phyloP scores from a whole-genome alignment of 2,888 invertebrate genomes.

The Ornithoptera priamus region DNA sequence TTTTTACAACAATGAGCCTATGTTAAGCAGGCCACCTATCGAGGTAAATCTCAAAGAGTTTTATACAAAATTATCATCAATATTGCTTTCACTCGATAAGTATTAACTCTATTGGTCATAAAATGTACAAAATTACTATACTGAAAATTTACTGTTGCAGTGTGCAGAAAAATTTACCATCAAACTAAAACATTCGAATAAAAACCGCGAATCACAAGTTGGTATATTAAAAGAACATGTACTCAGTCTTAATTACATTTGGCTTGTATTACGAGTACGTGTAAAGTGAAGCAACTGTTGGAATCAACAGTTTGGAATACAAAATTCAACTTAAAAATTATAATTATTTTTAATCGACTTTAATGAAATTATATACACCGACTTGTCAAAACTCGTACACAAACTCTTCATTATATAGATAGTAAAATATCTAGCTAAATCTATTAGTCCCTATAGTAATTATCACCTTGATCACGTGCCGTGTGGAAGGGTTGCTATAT shows the following conservation, averaged over 20 bases:
- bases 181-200: background rate
- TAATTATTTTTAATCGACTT: constrained; percentile 16
- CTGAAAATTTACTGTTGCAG: constrained; percentile 5
- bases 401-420: constrained; percentile 45
- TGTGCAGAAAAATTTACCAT: constrained; percentile 1
- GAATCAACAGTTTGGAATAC: constrained; percentile 35
- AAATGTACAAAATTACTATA: constrained; percentile 15
- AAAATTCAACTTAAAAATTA: constrained; percentile 37
- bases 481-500: constrained; percentile 58
- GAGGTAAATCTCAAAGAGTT: constrained; percentile 14
- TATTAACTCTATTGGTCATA: constrained; percentile 17
- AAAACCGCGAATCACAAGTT: constrained; percentile 2
- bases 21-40: constrained; percentile 14
- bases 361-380: constrained; percentile 23
- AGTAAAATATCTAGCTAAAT: constrained; percentile 50
- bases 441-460: constrained; percentile 53
- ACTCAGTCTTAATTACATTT: constrained; percentile 78
- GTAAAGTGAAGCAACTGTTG: constrained; percentile 36
- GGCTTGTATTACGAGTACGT: constrained; percentile 73
- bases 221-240: constrained; percentile 49
- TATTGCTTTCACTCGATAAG: constrained; percentile 29
- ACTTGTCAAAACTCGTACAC: constrained; percentile 40
- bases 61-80: constrained; percentile 16
- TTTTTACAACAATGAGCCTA: constrained; percentile 46
- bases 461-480: constrained; percentile 69